phyloP scores from a whole-genome alignment of 2,888 invertebrate genomes.

The Leucoptera coffeella region DNA sequence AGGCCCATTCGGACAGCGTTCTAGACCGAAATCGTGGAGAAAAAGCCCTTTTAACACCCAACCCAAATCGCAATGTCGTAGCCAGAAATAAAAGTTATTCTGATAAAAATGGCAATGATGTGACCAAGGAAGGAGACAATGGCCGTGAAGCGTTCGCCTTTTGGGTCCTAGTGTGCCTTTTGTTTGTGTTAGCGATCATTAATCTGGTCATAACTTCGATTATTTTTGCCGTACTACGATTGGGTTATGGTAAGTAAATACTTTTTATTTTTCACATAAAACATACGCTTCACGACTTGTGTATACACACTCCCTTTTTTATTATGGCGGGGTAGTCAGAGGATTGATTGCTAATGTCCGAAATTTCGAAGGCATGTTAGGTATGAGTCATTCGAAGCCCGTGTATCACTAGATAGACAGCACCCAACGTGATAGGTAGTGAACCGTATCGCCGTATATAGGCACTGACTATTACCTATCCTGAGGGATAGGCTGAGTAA shows the following conservation, averaged over 20 bases:
- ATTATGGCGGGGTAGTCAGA: too few species aligned
- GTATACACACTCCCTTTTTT: too few species aligned
- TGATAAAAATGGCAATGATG: constrained; percentile 41
- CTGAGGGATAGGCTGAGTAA: too few species aligned
- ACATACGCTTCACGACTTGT: too few species aligned
- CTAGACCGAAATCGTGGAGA: constrained; percentile 30
- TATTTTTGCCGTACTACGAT: constrained; percentile 70
- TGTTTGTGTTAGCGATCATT: constrained; percentile 68
- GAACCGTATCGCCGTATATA: too few species aligned
- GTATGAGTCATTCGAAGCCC: too few species aligned
- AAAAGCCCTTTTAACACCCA: constrained; percentile 32
- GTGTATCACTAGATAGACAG: too few species aligned
- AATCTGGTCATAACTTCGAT: constrained; percentile 76
- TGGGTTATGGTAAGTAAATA: constrained; percentile 61
- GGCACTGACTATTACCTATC: too few species aligned
- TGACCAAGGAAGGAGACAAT: constrained; percentile 23
- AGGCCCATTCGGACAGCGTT: constrained; percentile 34
- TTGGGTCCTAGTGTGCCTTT: constrained; percentile 68
- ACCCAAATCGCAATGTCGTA: constrained; percentile 17
- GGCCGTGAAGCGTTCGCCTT: constrained; percentile 65
- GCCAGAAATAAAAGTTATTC: constrained; percentile 26
- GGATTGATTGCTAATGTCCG: too few species aligned
- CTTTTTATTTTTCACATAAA: too few species aligned
- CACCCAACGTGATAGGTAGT: too few species aligned
- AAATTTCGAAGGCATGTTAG: too few species aligned